These are phyloP conservation scores for Ceyx erithaca DNA, from an alignment of 2,797 vertebrate genomes.

Conservation along the genomic window DNA sequence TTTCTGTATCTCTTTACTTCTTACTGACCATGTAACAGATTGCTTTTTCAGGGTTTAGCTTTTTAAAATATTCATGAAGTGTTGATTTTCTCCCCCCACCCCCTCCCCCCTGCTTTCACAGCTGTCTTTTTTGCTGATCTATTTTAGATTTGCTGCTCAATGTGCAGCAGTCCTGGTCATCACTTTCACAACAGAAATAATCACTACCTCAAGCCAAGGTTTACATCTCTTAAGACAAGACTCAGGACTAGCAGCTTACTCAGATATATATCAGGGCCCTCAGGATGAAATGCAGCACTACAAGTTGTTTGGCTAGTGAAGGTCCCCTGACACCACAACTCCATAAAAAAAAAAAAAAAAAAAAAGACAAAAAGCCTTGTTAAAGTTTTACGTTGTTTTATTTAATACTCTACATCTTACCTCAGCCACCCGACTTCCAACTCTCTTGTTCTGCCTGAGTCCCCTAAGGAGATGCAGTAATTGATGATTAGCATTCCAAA, in stretches of 20 bases:
- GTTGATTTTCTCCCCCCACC: background rate
- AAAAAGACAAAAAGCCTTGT: slow-evolving; percentile 64
- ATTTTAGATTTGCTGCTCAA: slow-evolving; percentile 6
- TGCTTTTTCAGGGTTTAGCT: background rate
- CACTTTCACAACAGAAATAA: slow-evolving; percentile 12
- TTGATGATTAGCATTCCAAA: slow-evolving; percentile 84
- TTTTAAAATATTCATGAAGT: background rate
- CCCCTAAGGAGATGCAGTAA: slow-evolving; percentile 79
- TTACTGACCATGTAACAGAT: background rate
- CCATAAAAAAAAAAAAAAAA: background rate
- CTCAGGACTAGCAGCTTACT: background rate
- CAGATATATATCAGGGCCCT: background rate
- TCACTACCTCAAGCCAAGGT: slow-evolving; percentile 15
- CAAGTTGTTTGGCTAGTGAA: slow-evolving; percentile 27
- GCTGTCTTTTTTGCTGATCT: background rate
- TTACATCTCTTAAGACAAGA: slow-evolving; percentile 18
- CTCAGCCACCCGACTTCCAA: slow-evolving; percentile 35
- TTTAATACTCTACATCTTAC: slow-evolving; percentile 36
- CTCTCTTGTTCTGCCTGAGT: slow-evolving; percentile 44
- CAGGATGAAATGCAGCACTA: slow-evolving; percentile 17
- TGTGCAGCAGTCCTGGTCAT: background rate
- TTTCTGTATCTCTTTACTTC: background rate
- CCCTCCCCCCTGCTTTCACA: background rate
- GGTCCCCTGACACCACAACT: background rate
- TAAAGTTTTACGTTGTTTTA: slow-evolving; percentile 9